Base-by-base conservation (phyloP, 2,113 vertebrate genomes). In the Tenebrosternarchus preto region DNA sequence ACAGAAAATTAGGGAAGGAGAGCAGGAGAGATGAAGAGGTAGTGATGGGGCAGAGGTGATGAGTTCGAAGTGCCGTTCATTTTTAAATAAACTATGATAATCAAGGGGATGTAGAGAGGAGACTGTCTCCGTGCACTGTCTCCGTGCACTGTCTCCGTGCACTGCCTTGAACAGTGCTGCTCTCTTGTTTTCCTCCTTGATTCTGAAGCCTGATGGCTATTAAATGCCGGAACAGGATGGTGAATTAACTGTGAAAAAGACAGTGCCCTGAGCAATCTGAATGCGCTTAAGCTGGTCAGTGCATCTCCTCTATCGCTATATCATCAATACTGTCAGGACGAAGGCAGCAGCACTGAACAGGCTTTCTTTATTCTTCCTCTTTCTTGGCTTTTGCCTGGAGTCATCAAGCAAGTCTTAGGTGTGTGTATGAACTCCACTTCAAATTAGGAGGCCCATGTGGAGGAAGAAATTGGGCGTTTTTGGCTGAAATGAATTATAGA, bases 401-500 rank as follows among this genome's bases (percentile, higher is more conserved):
- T 83, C 72, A 70, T 83, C 71, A 63, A 75, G 76, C 56, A 64
- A 43, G 82, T 36, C 19, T 69, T 75, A 64, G 63, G 36, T 66
- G 46, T 68, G 63, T 59, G 60, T 87, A 80, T 74, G 85, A 82
- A 87, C 80, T 88, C 78, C 85, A 83, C 74, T 80, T 80, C 36
- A 86, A 87, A 85, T 83, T 85, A 87, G 85, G 81, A 66, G 82
- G 88, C 85, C 83, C 82, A 71, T 84, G 83, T 87, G 80, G 85
- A 78, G 76, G 82, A 74, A 78, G 76, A 88, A 87, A 89, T 83
- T 25, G 72, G 85, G 84, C 73, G 78, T 85, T 85, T 90, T 88
- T 83, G 83, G 88, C 80, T 55, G 39, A 83, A 87, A 88, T 88
- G 57, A 90, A 88, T 87, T 84, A 88, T 85, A 84, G 85, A 88